Conservation (phyloP, 2,888 invertebrate genomes). For the Himalopsyche anomala region DNA sequence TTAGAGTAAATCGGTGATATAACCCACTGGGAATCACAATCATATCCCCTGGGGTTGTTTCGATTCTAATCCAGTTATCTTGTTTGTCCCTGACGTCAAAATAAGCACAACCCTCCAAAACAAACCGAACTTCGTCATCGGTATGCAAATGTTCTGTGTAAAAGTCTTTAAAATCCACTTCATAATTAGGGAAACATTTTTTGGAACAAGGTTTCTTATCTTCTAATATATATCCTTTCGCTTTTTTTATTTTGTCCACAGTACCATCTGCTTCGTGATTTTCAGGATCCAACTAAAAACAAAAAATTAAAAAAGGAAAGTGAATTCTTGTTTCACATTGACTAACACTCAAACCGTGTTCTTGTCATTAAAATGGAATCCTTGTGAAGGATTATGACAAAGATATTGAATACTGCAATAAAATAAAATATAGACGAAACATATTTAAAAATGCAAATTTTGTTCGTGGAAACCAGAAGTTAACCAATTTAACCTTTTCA, state of each 20-base stretch:
- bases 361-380: no score
- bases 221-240: slow-evolving; percentile 89
- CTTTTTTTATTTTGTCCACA: slow-evolving; percentile 82
- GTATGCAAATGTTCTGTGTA: slow-evolving; percentile 95
- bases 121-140: slow-evolving; percentile 96
- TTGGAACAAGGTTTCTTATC: slow-evolving; percentile 89
- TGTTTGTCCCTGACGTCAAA: slow-evolving; percentile 93
- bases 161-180: slow-evolving; percentile 91
- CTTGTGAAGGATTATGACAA: no score
- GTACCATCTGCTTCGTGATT: slow-evolving; percentile 79
- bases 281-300: slow-evolving; percentile 41
- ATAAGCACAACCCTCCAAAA: slow-evolving; percentile 93
- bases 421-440: no score
- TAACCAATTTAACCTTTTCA: no score
- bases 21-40: slow-evolving; percentile 96
- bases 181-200: slow-evolving; percentile 88
- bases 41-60: slow-evolving; percentile 90
- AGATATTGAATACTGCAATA: no score
- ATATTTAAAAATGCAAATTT: no score
- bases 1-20: slow-evolving; percentile 96
- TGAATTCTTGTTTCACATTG: no score
- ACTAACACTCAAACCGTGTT: no score
- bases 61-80: slow-evolving; percentile 95
- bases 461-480: no score
- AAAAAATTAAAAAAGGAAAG: not conserved